Evolutionary conservation across 2,888 invertebrate genomes (phyloP).

Genomic region (Clitarchus hookeri): DNA sequence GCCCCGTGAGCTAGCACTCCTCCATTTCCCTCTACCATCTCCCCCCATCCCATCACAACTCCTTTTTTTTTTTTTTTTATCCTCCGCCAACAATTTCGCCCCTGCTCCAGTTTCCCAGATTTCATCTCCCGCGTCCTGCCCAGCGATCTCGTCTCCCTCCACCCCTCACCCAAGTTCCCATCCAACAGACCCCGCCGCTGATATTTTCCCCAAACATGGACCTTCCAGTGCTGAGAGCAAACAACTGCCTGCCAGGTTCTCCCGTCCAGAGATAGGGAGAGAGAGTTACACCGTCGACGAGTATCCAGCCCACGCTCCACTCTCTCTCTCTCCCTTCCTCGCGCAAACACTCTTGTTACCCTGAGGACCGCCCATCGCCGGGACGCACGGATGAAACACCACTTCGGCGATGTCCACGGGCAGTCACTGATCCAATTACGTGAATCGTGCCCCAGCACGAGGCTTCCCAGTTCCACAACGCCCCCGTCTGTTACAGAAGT

Average conservation of each 20-base stretch:
- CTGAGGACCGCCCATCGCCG: neutral
- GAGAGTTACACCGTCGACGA: neutral
- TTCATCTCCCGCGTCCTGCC: conserved; percentile 3
- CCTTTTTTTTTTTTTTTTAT: too few species aligned
- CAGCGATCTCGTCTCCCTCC: neutral
- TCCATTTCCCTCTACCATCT: neutral
- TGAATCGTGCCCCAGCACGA: neutral
- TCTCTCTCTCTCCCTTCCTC: too few species aligned
- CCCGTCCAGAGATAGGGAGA: neutral
- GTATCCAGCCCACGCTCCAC: neutral
- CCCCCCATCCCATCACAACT: neutral
- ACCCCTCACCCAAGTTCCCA: neutral
- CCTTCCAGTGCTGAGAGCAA: neutral
- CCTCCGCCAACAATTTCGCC: neutral
- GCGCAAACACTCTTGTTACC: too few species aligned
- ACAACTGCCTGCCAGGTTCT: neutral
- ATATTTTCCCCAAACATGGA: conserved; percentile 2
- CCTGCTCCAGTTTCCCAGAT: conserved; percentile 9
- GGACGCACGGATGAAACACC: neutral
- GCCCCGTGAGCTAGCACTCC: neutral
- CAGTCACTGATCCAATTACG: neutral
- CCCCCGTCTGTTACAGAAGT: neutral
- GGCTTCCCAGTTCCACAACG: neutral
- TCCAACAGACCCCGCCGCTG: neutral
- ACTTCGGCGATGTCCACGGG: neutral